Evolutionary conservation across 2,888 invertebrate genomes (phyloP), one percentile per base, ranked within the genome.

Genomic region (Flexamia atlantica): DNA sequence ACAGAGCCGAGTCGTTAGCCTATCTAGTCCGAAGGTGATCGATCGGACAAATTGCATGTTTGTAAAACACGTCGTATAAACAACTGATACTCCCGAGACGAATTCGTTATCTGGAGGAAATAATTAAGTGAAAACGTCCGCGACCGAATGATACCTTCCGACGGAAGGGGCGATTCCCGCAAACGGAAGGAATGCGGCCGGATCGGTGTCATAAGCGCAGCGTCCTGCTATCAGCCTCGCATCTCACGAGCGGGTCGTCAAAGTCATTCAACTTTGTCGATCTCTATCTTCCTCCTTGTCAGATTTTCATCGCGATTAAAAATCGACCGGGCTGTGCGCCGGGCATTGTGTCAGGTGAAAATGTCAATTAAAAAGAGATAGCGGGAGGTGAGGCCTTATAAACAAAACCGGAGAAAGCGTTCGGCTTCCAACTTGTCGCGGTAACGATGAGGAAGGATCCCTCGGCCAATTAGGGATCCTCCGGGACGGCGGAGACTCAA

Each of bases 271-370:
- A 83, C 82, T 60, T 70, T 57, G 32, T 74, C 36, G 82, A 83
- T 83, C 74, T 74, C 82, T 74, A 83, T 83, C 82, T 72, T 57
- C 53, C 40, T 60, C 82, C 74, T 74, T 74, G 82, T 83, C 82
- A 83, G 82, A 83, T 83, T 83, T 70, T 83, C 74, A 74, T 83
- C 53, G 40, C 74, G 82, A 83, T 83, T 74, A 83, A 83, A 83
- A 83, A 83, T 83, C 82, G 53, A 74, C 53, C 30, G 32, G 82
- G 25, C 68, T n/a, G 72, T 32, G n/a, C 40, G 82, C 72, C 28
- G 82, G 46, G 82, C 82, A 83, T 83, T 83, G 82, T 83, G 57
- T 83, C 82, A 83, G 74, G 82, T 74, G 74, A 83, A 83, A 83
- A 83, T 83, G 82, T 83, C 82, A 83, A 83, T 83, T 83, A 83